Base-by-base conservation (phyloP, 2,888 invertebrate genomes). In the Plebejus argus region DNA sequence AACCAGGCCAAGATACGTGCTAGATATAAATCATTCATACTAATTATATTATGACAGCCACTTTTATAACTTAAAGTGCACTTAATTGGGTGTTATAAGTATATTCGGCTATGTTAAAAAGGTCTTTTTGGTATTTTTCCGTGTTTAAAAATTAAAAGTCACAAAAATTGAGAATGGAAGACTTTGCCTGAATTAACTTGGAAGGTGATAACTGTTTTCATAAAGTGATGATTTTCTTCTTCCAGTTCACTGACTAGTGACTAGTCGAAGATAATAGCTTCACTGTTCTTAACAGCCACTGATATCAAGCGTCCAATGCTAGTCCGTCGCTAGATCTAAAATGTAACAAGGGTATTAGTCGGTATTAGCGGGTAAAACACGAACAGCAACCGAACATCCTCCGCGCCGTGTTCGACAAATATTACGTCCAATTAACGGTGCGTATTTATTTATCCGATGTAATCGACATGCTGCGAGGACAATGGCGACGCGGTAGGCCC, bases 401-500 rank as follows among this genome's bases (percentile, higher is more conserved):
- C 28, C 28, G 49, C 49, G 74, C 49, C 28, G 74, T 74, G 74
- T 74, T 74, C 74, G 49, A 74, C 45, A 49, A 74, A 49, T 74
- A 74, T 72, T 74, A 74, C 74, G 74, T 53, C 53, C 53, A 74
- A 74, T 74, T 74, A 74, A 74, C 23, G 49, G 53, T 53, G 53
- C 23, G 39, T 72, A 72, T 72, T 72, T 72, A 77, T 72, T 61
- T 77, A 77, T 77, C 72, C 72, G 23, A 39, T 39, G 71, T 77
- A 72, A 77, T 77, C 77, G 45, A 58, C 77, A 61, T 39, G 61
- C 72, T 61, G 70, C 58, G 56, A 39, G 77, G 56, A 77, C 77
- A 77, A 77, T 77, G 6, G 56, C 77, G 58, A 56, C 77, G 56
- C 28, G 77, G 20, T 78, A 74, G 76, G 74, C 76, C 74, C 76